Percentiles rank a stretch among this genome's conserved stretches.
phyloP scores from a whole-genome alignment of 2,113 vertebrate genomes.

The Merops nubicus region DNA sequence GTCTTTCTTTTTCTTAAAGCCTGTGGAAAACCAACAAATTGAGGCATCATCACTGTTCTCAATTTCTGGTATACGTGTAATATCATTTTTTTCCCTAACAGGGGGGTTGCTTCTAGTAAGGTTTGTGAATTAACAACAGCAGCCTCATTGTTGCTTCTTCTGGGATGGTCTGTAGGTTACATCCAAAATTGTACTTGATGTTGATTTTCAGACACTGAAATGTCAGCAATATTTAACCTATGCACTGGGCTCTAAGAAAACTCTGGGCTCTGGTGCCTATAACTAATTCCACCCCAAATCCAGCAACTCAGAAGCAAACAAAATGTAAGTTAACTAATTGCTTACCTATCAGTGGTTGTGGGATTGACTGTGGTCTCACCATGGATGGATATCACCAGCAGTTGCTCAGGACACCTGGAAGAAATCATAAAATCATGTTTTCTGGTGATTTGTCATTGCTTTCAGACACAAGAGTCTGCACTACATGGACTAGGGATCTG shows the following conservation, averaged over 20 bases:
- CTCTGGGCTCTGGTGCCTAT: neutral
- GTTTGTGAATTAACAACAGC: neutral
- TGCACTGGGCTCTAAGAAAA: accelerated
- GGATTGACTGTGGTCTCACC: neutral
- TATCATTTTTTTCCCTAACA: neutral
- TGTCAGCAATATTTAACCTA: neutral
- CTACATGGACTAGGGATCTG: neutral
- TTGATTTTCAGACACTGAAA: neutral
- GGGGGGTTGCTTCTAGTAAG: neutral
- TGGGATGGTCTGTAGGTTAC: neutral
- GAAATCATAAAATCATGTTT: accelerated
- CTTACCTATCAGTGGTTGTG: accelerated
- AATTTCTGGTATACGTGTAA: neutral
- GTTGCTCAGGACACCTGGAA: neutral
- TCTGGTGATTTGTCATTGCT: neutral
- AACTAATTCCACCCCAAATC: neutral
- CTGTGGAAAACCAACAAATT: neutral
- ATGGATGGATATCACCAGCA: accelerated
- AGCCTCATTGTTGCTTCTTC: neutral
- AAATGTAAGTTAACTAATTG: neutral
- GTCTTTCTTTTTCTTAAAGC: neutral
- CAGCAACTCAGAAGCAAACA: neutral
- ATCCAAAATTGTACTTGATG: neutral
- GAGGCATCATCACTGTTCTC: neutral
- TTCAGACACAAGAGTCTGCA: neutral